phyloP scores from a whole-genome alignment of 2,113 vertebrate genomes.

The Odontesthes bonariensis region DNA sequence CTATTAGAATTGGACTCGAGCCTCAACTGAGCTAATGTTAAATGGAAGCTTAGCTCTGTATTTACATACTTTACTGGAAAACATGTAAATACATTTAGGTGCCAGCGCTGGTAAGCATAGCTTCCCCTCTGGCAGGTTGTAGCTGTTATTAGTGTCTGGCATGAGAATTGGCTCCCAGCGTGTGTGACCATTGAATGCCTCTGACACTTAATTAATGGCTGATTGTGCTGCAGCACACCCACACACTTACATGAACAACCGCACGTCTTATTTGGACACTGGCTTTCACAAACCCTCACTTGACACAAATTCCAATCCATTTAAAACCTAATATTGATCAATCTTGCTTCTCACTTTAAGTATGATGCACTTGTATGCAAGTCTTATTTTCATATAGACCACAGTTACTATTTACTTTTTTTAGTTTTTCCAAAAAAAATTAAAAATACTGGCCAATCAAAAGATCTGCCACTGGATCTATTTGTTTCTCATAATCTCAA shows the following conservation, averaged over 20 bases:
- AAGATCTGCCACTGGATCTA: background rate
- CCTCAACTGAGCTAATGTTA: slow-evolving; percentile 16
- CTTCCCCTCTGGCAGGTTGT: slow-evolving; percentile 53
- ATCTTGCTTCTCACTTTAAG: background rate
- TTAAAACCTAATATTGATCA: background rate
- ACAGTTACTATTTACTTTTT: background rate
- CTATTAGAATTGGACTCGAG: slow-evolving; percentile 3
- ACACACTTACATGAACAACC: background rate
- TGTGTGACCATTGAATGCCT: slow-evolving; percentile 68
- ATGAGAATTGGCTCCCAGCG: slow-evolving; percentile 46
- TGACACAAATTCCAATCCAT: background rate
- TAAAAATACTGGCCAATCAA: no score
- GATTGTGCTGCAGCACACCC: slow-evolving; percentile 65
- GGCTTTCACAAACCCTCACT: slow-evolving; percentile 25
- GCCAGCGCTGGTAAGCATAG: slow-evolving; percentile 28
- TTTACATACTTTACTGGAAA: slow-evolving; percentile 45
- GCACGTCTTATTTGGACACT: slow-evolving; percentile 2
- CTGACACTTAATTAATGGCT: slow-evolving; percentile 78
- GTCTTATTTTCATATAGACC: background rate
- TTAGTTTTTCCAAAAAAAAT: no score
- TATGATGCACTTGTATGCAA: background rate
- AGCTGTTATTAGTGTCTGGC: slow-evolving; percentile 63
- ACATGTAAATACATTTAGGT: slow-evolving; percentile 19
- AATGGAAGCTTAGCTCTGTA: slow-evolving; percentile 31
- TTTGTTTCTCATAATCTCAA: no score